Conservation (phyloP, 92 coral and sea anemone genomes). For the Epizoanthus scotinus region DNA sequence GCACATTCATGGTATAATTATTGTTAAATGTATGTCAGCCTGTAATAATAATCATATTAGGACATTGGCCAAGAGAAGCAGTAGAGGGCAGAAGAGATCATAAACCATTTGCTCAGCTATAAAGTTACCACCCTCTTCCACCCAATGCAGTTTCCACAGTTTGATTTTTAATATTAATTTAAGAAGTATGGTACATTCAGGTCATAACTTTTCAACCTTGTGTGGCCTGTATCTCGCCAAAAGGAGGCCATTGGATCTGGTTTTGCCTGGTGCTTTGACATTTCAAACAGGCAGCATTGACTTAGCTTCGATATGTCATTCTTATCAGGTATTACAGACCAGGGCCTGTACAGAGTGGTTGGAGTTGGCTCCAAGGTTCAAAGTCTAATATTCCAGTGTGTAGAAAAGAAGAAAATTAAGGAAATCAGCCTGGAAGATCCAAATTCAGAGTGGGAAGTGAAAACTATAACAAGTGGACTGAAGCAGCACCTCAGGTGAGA, state of each 20-base stretch:
- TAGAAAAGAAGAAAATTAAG: slow-evolving; percentile 73
- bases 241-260: background rate
- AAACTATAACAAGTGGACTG: slow-evolving; percentile 95
- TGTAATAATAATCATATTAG: too few species aligned
- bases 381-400: slow-evolving; percentile 84
- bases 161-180: too few species aligned
- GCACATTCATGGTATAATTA: too few species aligned
- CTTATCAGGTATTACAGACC: slow-evolving; percentile 87
- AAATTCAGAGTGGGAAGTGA: slow-evolving; percentile 94
- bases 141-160: too few species aligned
- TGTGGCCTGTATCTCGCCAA: too few species aligned
- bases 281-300: background rate
- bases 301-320: background rate
- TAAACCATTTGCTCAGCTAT: too few species aligned
- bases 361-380: slow-evolving; percentile 99
- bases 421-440: slow-evolving; percentile 71
- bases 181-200: too few species aligned
- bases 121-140: too few species aligned
- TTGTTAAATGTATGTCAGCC: too few species aligned
- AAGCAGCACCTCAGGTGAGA: slow-evolving; percentile 91
- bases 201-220: too few species aligned
- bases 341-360: slow-evolving; percentile 94
- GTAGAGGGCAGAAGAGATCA: too few species aligned
- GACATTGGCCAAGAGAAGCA: too few species aligned
- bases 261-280: background rate